Percentiles rank a stretch among this genome's conserved stretches.
Conservation (phyloP, 2,797 vertebrate genomes). For the Arremon brunneinucha region DNA sequence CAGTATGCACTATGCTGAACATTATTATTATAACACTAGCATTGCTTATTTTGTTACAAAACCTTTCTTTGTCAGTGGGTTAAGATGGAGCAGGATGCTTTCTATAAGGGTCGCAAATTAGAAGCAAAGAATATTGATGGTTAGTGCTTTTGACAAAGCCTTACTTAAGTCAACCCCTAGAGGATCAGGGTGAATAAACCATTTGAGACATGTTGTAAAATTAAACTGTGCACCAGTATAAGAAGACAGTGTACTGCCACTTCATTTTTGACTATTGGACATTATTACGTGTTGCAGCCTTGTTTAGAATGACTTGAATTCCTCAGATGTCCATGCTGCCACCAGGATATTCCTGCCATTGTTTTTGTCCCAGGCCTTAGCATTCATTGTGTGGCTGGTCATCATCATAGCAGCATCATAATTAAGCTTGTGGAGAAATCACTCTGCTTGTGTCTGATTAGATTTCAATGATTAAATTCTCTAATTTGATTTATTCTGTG, state of each 20-base stretch:
- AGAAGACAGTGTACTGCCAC: not conserved
- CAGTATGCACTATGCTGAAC: not conserved
- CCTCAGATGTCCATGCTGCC: not conserved
- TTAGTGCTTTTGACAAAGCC: not conserved
- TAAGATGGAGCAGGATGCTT: not conserved
- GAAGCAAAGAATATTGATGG: not conserved
- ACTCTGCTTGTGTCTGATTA: not conserved
- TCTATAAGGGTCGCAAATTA: not conserved
- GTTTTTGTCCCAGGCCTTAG: not conserved
- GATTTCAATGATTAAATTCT: not conserved
- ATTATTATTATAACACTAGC: not conserved
- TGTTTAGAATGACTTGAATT: not conserved
- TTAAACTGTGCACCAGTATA: not conserved
- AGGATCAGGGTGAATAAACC: not conserved
- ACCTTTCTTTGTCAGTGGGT: not conserved
- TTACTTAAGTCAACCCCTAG: not conserved
- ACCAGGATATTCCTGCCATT: not conserved
- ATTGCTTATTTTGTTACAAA: not conserved
- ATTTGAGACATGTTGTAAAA: not conserved
- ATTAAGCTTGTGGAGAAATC: not conserved
- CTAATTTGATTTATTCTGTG: not conserved
- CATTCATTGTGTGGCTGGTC: not conserved
- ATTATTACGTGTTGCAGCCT: rapidly evolving
- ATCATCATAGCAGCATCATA: not conserved
- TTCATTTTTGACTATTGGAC: not conserved